These are phyloP conservation scores for Spialia ferax DNA, from an alignment of 2,888 invertebrate genomes.

Conservation along the genomic window DNA sequence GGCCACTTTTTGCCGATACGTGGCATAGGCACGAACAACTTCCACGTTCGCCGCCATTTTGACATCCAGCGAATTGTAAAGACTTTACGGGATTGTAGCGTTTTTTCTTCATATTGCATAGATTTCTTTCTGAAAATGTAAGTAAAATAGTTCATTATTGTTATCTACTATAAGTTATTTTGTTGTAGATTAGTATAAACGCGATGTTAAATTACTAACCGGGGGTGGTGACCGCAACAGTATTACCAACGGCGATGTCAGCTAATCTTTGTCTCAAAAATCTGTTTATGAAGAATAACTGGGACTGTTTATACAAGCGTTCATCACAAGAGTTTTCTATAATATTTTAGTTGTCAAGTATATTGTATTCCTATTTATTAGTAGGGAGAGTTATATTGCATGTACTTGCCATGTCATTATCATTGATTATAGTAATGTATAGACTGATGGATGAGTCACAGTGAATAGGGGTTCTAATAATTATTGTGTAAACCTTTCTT, in stretches of 20 bases:
- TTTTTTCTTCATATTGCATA: conserved; percentile 87
- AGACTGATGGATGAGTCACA: conserved; percentile 80
- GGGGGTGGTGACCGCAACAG: conserved; percentile 85
- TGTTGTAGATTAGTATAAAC: not conserved
- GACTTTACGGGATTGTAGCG: conserved; percentile 90
- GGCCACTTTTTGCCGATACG: conserved; percentile 89
- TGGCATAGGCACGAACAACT: conserved; percentile 92
- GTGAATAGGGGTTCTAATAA: conserved; percentile 50
- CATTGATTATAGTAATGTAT: conserved; percentile 75
- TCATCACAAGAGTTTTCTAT: not conserved
- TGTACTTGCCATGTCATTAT: conserved; percentile 84
- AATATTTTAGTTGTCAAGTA: not conserved
- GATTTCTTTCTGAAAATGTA: conserved; percentile 85
- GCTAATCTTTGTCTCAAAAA: conserved; percentile 67
- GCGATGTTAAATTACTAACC: conserved; percentile 48
- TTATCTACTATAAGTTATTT: conserved; percentile 12
- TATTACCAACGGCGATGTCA: conserved; percentile 85
- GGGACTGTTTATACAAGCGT: conserved; percentile 18
- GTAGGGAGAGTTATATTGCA: conserved; percentile 20
- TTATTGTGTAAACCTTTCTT: conserved; percentile 59
- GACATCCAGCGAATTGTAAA: conserved; percentile 91
- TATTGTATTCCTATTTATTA: conserved; percentile 19
- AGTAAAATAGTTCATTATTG: conserved; percentile 58
- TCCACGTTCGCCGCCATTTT: conserved; percentile 94
- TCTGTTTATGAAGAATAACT: conserved; percentile 25